phyloP scores from a whole-genome alignment of 2,113 vertebrate species.

The Anarrhichthys ocellatus region DNA sequence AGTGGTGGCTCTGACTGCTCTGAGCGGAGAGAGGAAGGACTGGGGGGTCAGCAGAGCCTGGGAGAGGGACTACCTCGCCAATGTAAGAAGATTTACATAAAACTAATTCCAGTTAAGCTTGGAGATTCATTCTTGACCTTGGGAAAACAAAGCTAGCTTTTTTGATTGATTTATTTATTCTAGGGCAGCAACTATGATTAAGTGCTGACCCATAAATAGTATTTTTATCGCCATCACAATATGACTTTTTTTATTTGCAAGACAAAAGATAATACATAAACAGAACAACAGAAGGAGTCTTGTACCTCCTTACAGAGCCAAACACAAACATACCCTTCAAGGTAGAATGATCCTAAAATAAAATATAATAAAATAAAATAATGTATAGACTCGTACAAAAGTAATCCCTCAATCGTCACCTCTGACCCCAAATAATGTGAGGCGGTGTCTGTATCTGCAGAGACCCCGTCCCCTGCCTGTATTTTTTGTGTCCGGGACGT shows the following conservation, averaged over 20 bases:
- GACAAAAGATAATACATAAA: neutral
- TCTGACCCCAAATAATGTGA: neutral
- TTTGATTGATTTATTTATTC: too few relatives aligned
- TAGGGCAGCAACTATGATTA: neutral
- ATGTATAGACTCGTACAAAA: neutral
- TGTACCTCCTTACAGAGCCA: too few relatives aligned
- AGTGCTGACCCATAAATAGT: too few relatives aligned
- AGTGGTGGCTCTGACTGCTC: constrained; percentile 85
- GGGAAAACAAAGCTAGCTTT: neutral
- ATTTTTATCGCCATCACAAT: too few relatives aligned
- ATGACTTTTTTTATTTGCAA: neutral
- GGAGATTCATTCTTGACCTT: neutral
- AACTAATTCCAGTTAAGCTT: neutral
- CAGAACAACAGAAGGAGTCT: too few relatives aligned
- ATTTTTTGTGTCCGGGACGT: neutral
- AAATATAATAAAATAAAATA: neutral
- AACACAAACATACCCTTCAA: neutral
- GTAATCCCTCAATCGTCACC: neutral
- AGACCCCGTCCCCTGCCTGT: too few relatives aligned
- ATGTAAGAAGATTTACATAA: constrained; percentile 79
- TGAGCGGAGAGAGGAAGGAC: constrained; percentile 85
- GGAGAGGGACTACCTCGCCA: constrained; percentile 90
- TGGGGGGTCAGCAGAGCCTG: constrained; percentile 88
- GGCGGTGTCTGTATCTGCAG: too few relatives aligned
- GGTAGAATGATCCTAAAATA: neutral